Evolutionary conservation across 2,888 invertebrate species (phyloP), one percentile per base, ranked within the genome.

Genomic region (Cryptus armator): DNA sequence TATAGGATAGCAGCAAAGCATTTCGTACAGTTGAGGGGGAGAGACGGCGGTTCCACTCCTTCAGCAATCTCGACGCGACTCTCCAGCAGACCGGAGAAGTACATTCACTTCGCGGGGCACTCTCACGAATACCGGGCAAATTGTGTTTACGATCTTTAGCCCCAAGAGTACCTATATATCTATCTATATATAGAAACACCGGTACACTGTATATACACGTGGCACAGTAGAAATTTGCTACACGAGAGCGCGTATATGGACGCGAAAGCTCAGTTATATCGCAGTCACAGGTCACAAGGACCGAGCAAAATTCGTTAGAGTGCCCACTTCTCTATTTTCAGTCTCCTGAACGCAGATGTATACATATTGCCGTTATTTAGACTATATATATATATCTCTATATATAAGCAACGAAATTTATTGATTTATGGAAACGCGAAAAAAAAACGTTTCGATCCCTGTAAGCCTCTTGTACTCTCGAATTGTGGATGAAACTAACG

Each of bases 91-190:
- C 75, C 68, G 46, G 75, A 83, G 71, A 71, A 79, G 59, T 70
- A 74, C 74, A 80, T 83, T 80, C 70, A 71, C 70, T 75, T 75
- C 56, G 53, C 75, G 24, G 56, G 70, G 83, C 75, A 71, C 70
- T 79, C 80, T 76, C 75, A 44, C 75, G 76, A 75, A 75, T 81
- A 82, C 68, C 74, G 64, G 74, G 56, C 78, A 82, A 78, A 81
- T 82, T 78, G 85, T 78, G 78, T 85, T 82, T 82, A 72, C 82
- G 78, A 74, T 85, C 68, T 78, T 79, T 72, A 53, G 37, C 67
- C 46, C 44, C 9, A 64, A 46, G 46, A 64, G 32, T 70, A 19
- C 37, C 68, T 44, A 37, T 44, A 44, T 29, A 43, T 62, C 10
- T n/a, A 48, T 1, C 37, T 56, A 53, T 75, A 75, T 48, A 29